Base-by-base conservation (phyloP, 2,888 invertebrate species). In the Eucera pruinosa region DNA sequence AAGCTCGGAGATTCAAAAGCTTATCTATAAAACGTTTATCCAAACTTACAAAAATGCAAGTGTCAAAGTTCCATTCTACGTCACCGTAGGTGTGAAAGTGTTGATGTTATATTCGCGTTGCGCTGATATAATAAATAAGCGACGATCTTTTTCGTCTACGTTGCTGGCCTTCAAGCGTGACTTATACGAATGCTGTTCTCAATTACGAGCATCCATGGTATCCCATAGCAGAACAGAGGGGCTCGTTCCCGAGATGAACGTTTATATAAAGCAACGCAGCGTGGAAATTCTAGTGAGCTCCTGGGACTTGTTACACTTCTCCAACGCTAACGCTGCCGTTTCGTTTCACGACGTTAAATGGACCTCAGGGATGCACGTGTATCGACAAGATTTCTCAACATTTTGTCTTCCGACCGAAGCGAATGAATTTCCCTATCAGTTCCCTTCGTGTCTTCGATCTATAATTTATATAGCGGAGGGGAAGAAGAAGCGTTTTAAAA, bases 221-320 rank as follows among this genome's bases (percentile, higher is more conserved):
- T n/a, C 11, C 9, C 25, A 7, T 27, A 27, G 11, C 20, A 13
- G 20, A 20, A 13, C 15, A 36, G 6, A 13, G 33, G 5, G 13
- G 18, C 11, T 9, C n/a, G 27, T 23, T 36, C 25, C 15, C 47
- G 36, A 36, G 30, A 36, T 20, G 43, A 45, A 50, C 45, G 43
- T 66, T 66, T 57, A 66, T 57, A 43, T 57, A 45, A n/a, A n/a
- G n/a, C n/a, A n/a, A n/a, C n/a, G 20, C 39, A n/a, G 23, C 7
- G 33, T 33, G 15, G 30, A 39, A 23, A 33, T 23, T 15, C 30
- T 11, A 11, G n/a, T 30, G n/a, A 30, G 15, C 65, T 15, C 27
- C n/a, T 0, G 54, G 20, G 65, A 54, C 65, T 20, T 54, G 43
- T 65, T 65, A 65, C 20, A 41, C 30, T 36, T 23, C 2, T 6